Base-by-base conservation (phyloP, 2,888 invertebrate genomes). In the Rhopalosiphum nymphaeae region DNA sequence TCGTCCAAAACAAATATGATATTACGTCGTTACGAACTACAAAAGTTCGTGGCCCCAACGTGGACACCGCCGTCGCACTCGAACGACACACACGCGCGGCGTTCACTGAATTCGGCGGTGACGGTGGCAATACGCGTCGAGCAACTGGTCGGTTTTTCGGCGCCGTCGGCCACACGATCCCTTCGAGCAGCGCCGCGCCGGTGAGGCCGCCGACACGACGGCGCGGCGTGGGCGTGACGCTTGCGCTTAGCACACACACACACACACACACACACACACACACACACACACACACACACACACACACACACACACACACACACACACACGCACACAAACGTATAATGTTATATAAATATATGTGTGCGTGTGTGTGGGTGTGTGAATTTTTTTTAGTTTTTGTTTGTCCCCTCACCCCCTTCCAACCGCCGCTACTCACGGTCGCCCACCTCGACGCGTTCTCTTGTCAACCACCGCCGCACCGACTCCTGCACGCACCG, bases 111-210 rank as follows among this genome's bases (percentile, higher is more conserved):
- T 53, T 49, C 42, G 78, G 78, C 36, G 36, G 78, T 21, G 53
- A 5, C 53, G 53, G 53, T 21, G 36, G 36, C 78, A 78, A 78
- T 90, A 57, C 84, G 90, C 86, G 85, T 61, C 42, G 93, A 94
- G 93, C 93, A 94, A 94, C 93, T 94, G 29, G 93, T 94, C 93
- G 93, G 93, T 93, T 91, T 91, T 91, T 61, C 91, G 53, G 44
- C 89, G 78, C 78, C 67, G 46, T 29, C 91, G 56, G 78, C 53
- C n/a, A 36, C 67, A 61, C 78, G 78, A 78, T 89, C 89, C 67
- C 84, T 89, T 26, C 53, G 89, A 89, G 56, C 92, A 78, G 91
- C 91, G 53, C 53, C 85, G 49, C 78, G 67, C 21, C 91, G 56
- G 56, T 46, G 16, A 44, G 44, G 29, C 89, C 93, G 89, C 36